phyloP scores from a whole-genome alignment of 2,888 invertebrate species.

The Ferdinandea cuprea region DNA sequence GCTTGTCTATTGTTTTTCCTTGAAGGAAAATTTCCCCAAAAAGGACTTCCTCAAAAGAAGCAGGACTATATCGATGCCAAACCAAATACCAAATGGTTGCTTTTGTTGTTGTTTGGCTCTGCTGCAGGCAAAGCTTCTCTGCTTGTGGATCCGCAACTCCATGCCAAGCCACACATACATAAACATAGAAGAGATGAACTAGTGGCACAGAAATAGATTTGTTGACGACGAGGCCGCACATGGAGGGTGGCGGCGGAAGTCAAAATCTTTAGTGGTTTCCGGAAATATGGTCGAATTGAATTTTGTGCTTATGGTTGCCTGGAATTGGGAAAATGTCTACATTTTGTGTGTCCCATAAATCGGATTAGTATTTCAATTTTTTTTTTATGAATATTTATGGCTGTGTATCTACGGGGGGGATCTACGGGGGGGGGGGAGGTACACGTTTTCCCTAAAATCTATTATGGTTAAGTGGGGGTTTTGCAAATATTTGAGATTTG shows the following conservation, averaged over 20 bases:
- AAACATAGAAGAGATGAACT: conserved; percentile 22
- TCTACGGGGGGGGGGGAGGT: too few relatives aligned
- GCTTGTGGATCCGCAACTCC: conserved; percentile 31
- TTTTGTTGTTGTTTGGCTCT: background rate
- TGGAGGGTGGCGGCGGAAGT: background rate
- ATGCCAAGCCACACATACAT: background rate
- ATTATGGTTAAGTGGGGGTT: background rate
- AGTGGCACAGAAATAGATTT: conserved; percentile 41
- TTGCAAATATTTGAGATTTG: conserved; percentile 6
- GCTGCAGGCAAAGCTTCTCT: conserved; percentile 25
- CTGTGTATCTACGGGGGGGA: background rate
- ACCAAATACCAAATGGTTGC: background rate
- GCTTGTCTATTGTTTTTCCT: conserved; percentile 28
- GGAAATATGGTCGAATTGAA: conserved; percentile 31
- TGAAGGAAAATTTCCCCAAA: conserved; percentile 12
- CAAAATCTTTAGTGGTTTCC: conserved; percentile 36
- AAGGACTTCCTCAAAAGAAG: conserved; percentile 41
- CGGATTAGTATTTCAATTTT: conserved; percentile 18
- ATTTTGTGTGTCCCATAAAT: conserved; percentile 19
- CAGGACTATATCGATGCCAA: too few relatives aligned
- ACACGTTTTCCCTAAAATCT: background rate
- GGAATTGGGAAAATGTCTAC: conserved; percentile 7
- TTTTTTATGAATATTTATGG: conserved; percentile 3
- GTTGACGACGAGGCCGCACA: conserved; percentile 13
- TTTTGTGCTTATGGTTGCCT: conserved; percentile 32